Conservation (phyloP, 2,113 vertebrate species). For the Otocyon megalotis region DNA sequence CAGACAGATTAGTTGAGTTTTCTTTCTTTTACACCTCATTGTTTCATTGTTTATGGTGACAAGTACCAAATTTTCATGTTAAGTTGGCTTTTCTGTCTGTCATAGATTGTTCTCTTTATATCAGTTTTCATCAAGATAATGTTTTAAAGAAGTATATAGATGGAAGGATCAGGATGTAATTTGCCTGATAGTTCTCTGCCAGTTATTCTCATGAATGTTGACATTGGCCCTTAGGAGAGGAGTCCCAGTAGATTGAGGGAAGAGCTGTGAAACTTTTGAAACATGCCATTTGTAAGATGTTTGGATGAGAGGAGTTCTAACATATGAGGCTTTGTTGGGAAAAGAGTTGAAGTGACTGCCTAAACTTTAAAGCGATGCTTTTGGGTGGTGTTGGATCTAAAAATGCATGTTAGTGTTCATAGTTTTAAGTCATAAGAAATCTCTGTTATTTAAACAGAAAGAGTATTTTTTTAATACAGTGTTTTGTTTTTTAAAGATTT, state of each 20-base stretch:
- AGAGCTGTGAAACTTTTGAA: slow-evolving; percentile 18
- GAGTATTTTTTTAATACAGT: background rate
- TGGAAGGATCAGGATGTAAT: background rate
- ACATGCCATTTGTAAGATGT: background rate
- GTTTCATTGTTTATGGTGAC: background rate
- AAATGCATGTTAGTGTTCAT: slow-evolving; percentile 19
- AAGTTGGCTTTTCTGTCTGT: slow-evolving; percentile 35
- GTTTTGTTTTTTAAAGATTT: too few relatives aligned
- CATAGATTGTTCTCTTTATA: background rate
- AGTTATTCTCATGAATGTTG: background rate
- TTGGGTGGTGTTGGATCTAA: background rate
- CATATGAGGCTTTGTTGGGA: background rate
- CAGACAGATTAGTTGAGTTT: background rate
- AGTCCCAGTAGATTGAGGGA: background rate
- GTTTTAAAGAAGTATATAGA: slow-evolving; percentile 27
- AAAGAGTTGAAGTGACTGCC: background rate
- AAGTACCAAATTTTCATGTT: background rate
- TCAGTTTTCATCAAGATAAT: background rate
- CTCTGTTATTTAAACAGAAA: background rate
- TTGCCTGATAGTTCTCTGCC: background rate
- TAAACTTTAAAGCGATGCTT: slow-evolving; percentile 2
- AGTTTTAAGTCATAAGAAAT: slow-evolving; percentile 41
- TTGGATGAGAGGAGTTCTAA: background rate
- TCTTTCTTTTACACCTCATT: background rate
- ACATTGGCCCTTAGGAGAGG: background rate